Percentiles rank a stretch among this genome's conserved stretches.
Conservation (phyloP, 2,888 invertebrate species). For the Cantharis rufa region DNA sequence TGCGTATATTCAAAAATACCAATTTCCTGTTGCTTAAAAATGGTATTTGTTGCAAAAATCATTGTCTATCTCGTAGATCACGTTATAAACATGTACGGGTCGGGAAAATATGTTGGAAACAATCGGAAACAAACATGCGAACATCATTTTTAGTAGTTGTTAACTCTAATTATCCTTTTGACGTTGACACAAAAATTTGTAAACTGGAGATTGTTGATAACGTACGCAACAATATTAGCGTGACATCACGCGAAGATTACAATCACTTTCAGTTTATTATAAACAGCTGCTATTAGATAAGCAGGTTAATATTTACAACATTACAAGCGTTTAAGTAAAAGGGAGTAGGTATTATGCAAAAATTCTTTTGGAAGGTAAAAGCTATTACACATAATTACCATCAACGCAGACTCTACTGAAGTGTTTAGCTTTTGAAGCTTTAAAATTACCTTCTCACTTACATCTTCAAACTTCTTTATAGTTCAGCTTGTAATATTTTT, state of each 20-base stretch:
- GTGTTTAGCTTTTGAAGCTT: background rate
- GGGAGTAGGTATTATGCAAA: background rate
- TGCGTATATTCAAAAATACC: too few relatives aligned
- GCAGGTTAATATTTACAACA: background rate
- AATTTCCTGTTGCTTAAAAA: too few relatives aligned
- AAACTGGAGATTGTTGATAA: background rate
- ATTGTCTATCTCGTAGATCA: background rate
- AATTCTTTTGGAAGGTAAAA: background rate
- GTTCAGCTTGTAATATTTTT: background rate
- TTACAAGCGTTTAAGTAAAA: background rate
- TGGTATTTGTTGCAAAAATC: background rate
- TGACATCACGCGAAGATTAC: background rate
- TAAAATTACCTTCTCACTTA: background rate
- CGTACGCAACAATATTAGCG: background rate
- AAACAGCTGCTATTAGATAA: background rate
- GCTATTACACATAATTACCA: background rate
- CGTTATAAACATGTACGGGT: background rate
- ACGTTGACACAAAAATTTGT: background rate
- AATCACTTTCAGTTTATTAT: background rate
- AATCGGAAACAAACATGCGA: background rate
- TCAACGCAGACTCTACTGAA: background rate
- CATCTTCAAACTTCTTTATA: background rate
- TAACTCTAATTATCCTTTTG: background rate
- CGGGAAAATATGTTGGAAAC: background rate
- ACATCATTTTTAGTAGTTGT: background rate